Conservation (phyloP, 1,140 invertebrate species). For the Brachionus calyciflorus region DNA sequence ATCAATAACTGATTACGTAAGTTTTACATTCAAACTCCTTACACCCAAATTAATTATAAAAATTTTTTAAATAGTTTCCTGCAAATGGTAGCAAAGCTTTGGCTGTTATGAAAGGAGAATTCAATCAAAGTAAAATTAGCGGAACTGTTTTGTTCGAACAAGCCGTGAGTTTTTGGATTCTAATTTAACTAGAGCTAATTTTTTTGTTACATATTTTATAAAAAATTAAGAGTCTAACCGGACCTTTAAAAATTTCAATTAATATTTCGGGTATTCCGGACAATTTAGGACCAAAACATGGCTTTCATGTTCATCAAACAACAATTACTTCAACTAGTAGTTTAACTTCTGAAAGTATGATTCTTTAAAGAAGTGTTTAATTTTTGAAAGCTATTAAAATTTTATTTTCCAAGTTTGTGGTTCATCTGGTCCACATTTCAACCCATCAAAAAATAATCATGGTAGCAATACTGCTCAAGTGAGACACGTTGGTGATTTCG, state of each 20-base stretch:
- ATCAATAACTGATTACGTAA: conserved; percentile 17
- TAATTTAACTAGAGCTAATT: neutral
- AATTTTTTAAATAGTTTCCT: conserved; percentile 7
- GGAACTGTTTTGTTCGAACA: conserved; percentile 36
- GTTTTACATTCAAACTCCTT: neutral
- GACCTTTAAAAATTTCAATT: neutral
- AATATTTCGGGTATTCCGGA: conserved; percentile 15
- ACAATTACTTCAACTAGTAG: neutral
- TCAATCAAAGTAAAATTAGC: neutral
- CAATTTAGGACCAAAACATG: conserved; percentile 15
- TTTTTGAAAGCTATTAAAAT: neutral
- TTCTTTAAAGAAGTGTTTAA: neutral
- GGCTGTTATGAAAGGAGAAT: conserved; percentile 7
- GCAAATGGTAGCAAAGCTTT: conserved; percentile 19
- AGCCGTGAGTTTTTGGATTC: neutral
- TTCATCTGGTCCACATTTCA: conserved; percentile 13
- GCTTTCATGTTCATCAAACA: conserved; percentile 38
- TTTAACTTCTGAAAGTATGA: conserved; percentile 3
- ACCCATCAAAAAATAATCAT: conserved; percentile 47
- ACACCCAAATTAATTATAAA: neutral
- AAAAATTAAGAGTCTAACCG: conserved; percentile 1
- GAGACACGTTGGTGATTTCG: conserved; percentile 84
- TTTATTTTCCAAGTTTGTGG: conserved; percentile 47
- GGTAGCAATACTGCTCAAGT: conserved; percentile 52
- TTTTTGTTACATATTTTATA: neutral